Percentiles rank a stretch among this genome's conserved stretches.
Conservation (phyloP, 1,140 invertebrate species). For the Capitella teleta region DNA sequence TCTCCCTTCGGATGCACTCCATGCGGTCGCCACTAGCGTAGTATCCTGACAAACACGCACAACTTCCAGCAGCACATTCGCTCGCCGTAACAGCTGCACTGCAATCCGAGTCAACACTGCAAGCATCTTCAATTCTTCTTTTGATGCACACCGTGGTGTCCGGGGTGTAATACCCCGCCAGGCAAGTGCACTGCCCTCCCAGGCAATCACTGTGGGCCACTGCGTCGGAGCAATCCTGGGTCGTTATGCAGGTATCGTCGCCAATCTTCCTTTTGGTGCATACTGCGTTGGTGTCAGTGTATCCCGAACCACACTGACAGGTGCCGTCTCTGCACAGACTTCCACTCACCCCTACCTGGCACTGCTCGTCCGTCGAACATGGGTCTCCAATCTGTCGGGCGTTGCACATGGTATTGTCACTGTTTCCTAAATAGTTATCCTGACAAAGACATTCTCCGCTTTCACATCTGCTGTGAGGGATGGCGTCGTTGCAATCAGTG, state of each 20-base stretch:
- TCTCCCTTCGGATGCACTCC: no score
- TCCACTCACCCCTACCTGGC: not conserved
- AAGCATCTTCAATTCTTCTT: no score
- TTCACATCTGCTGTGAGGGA: slow-evolving; percentile 15
- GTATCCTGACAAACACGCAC: no score
- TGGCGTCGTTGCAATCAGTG: slow-evolving; percentile 14
- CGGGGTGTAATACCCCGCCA: slow-evolving; percentile 5
- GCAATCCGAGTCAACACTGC: no score
- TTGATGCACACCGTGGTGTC: slow-evolving; percentile 2
- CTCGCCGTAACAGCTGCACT: no score
- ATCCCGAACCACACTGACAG: not conserved
- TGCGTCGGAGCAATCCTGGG: slow-evolving; percentile 13
- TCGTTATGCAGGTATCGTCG: slow-evolving; percentile 2
- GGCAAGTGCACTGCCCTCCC: slow-evolving; percentile 7
- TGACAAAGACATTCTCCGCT: slow-evolving; percentile 12
- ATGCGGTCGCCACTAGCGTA: no score
- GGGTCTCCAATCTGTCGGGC: not conserved
- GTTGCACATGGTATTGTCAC: not conserved
- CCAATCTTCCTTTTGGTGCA: not conserved
- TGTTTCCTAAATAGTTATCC: slow-evolving; percentile 7
- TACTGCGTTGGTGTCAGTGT: not conserved
- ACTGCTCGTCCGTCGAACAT: not conserved
- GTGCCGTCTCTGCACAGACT: not conserved
- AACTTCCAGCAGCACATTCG: no score
- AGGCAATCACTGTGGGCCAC: slow-evolving; percentile 11